These are phyloP conservation scores for Anthopleura xanthogrammica DNA, from an alignment of 92 coral and sea anemone genomes.

Conservation along the genomic window DNA sequence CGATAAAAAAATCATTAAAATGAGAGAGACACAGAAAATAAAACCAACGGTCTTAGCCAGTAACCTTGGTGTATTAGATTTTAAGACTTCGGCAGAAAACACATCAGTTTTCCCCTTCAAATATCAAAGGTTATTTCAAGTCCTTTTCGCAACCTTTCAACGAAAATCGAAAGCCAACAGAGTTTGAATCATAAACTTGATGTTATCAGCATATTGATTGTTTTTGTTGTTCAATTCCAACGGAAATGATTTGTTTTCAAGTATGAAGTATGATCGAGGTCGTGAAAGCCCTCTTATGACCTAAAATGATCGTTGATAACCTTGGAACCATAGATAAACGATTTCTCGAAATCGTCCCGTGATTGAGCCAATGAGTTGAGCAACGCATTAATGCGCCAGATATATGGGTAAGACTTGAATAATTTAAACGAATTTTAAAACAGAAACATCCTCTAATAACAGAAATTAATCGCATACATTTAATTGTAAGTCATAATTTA, in stretches of 20 bases:
- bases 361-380: not conserved
- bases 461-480: no score
- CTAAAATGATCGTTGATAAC: not conserved
- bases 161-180: no score
- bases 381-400: not conserved
- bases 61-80: no score
- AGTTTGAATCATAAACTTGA: not conserved
- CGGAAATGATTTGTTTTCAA: slow-evolving; percentile 31
- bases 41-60: no score
- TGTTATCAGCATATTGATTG: not conserved
- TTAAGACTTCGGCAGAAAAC: no score
- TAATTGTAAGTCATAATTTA: no score
- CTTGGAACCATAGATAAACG: not conserved
- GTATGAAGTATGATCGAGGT: not conserved
- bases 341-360: not conserved
- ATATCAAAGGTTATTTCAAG: no score
- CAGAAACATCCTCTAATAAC: no score
- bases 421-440: not conserved
- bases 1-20: no score
- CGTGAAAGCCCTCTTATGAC: not conserved
- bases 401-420: not conserved
- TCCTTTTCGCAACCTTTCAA: no score
- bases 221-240: not conserved
- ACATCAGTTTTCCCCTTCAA: no score
- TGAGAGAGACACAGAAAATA: no score